phyloP scores from a whole-genome alignment of 2,797 vertebrate genomes.

The Peromyscus eremicus region DNA sequence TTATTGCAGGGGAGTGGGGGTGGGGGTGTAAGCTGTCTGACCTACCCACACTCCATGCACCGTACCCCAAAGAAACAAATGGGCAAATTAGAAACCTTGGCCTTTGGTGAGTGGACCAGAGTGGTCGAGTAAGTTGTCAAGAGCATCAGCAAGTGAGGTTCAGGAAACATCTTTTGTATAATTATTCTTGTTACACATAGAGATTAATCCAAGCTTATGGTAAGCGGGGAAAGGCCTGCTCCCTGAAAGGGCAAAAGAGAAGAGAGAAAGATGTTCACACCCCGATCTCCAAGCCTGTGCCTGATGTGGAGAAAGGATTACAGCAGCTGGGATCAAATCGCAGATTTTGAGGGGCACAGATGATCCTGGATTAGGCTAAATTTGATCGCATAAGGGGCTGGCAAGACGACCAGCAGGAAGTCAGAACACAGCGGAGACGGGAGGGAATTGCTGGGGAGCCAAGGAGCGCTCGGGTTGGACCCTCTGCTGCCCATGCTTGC shows the following conservation, averaged over 20 bases:
- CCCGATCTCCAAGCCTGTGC: background rate
- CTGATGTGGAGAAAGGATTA: background rate
- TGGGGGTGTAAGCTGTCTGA: background rate
- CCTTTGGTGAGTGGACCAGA: background rate
- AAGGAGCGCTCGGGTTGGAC: no score
- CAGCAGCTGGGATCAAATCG: background rate
- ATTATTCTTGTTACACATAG: background rate
- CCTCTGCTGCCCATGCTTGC: background rate
- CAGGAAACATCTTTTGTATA: background rate
- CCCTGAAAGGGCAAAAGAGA: background rate
- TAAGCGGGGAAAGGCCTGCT: background rate
- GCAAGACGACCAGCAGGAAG: background rate
- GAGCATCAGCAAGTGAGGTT: background rate
- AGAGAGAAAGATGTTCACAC: background rate
- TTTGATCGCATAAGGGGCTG: background rate
- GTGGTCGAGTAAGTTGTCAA: background rate
- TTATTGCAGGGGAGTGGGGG: background rate
- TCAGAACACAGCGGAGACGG: background rate
- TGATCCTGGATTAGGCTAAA: background rate
- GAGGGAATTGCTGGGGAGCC: background rate
- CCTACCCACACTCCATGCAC: background rate
- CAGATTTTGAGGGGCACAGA: background rate
- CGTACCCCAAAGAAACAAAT: background rate
- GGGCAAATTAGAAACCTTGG: background rate
- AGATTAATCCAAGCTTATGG: background rate